A percentile compares a stretch with the other conserved stretches of the same genome.
phyloP scores from a whole-genome alignment of 1,140 invertebrate species.

The Pollicipes pollicipes region DNA sequence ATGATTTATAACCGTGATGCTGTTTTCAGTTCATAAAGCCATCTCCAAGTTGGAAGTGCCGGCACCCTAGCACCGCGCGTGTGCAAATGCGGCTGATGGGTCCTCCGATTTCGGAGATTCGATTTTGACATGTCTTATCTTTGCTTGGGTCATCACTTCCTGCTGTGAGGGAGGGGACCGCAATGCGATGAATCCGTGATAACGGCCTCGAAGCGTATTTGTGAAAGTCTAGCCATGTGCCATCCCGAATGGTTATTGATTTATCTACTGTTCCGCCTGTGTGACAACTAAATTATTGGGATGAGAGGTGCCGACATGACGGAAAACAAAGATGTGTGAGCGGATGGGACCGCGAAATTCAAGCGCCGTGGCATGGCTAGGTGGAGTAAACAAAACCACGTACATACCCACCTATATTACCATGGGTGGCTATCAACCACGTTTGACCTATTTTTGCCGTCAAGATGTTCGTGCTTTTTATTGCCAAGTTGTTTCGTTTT shows the following conservation, averaged over 20 bases:
- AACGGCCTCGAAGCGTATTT: background rate
- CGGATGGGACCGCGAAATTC: too few species aligned
- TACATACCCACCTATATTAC: too few species aligned
- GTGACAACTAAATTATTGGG: background rate
- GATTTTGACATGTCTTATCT: background rate
- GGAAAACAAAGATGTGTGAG: background rate
- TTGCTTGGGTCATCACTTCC: background rate
- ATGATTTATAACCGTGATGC: too few species aligned
- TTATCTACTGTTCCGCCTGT: too few species aligned
- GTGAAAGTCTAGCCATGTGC: background rate
- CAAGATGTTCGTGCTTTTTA: too few species aligned
- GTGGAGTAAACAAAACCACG: too few species aligned
- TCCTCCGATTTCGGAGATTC: background rate
- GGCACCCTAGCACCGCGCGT: background rate
- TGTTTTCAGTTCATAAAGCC: background rate
- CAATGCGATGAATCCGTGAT: background rate
- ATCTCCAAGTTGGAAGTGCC: background rate
- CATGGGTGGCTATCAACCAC: too few species aligned
- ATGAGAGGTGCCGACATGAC: background rate
- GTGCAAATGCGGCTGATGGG: background rate
- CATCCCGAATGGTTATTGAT: background rate
- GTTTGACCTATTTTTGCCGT: too few species aligned
- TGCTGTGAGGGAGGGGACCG: background rate
- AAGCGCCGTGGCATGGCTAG: too few species aligned
- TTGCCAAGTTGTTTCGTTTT: too few species aligned